Conservation (phyloP, 2,888 invertebrate species). For the Cheilosia soror region DNA sequence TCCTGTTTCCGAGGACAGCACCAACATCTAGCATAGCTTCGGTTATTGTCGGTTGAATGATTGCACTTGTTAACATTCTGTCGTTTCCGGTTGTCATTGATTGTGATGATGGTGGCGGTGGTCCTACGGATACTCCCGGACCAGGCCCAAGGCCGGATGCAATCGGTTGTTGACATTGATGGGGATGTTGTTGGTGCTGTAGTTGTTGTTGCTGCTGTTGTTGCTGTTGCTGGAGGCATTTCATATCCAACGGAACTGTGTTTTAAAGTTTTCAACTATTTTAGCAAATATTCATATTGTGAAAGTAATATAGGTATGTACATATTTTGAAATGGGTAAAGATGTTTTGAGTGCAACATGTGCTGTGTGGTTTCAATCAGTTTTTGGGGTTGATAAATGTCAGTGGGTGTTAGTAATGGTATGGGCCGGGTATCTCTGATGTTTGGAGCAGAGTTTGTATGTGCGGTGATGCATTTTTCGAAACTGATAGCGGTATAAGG, state of each 20-base stretch:
- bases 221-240: slow-evolving; percentile 80
- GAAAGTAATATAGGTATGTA: slow-evolving; percentile 79
- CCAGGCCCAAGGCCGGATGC: slow-evolving; percentile 77
- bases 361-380: neutral
- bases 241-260: slow-evolving; percentile 83
- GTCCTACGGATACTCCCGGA: slow-evolving; percentile 51
- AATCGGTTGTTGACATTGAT: slow-evolving; percentile 77
- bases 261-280: slow-evolving; percentile 72
- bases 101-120: slow-evolving; percentile 76
- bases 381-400: neutral
- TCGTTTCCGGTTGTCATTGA: slow-evolving; percentile 83
- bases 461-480: no score
- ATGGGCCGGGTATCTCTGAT: neutral
- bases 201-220: slow-evolving; percentile 76
- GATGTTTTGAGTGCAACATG: slow-evolving; percentile 47
- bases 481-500: no score
- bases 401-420: neutral
- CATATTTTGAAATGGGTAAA: slow-evolving; percentile 24
- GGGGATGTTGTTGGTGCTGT: slow-evolving; percentile 77
- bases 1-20: slow-evolving; percentile 78
- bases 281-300: slow-evolving; percentile 62
- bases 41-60: slow-evolving; percentile 78
- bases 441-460: no score
- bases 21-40: slow-evolving; percentile 75
- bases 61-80: slow-evolving; percentile 83